Percentiles rank a stretch among this genome's conserved stretches.
Conservation (phyloP, 2,888 invertebrate genomes). For the Camptogramma bilineatum region DNA sequence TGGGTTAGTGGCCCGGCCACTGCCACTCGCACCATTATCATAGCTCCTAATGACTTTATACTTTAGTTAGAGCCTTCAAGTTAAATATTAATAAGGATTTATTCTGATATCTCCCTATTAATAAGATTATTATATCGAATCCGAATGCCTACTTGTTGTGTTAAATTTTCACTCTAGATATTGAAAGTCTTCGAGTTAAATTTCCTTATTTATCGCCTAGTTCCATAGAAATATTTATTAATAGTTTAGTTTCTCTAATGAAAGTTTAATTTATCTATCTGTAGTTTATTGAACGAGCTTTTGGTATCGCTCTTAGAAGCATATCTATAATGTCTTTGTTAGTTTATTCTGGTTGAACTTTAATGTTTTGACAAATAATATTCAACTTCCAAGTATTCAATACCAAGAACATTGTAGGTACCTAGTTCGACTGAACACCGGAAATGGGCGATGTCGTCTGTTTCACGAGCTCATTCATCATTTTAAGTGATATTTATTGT, state of each 20-base stretch:
- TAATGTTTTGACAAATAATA: background rate
- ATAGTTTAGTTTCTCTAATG: background rate
- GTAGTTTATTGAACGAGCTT: background rate
- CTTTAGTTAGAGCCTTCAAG: constrained; percentile 13
- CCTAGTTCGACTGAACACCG: constrained; percentile 45
- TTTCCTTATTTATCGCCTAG: background rate
- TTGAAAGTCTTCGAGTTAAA: background rate
- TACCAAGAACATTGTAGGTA: constrained; percentile 21
- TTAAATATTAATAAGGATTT: too few relatives aligned
- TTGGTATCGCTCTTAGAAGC: background rate
- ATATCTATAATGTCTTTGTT: background rate
- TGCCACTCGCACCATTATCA: constrained; percentile 56
- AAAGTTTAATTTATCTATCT: background rate
- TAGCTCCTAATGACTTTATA: constrained; percentile 38
- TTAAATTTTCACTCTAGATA: background rate
- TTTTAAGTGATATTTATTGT: constrained; percentile 66
- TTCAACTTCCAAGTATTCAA: background rate
- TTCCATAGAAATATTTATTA: background rate
- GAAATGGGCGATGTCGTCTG: constrained; percentile 60
- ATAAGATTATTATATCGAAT: background rate
- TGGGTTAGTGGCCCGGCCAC: constrained; percentile 75
- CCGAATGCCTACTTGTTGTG: background rate
- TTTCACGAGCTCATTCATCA: constrained; percentile 59
- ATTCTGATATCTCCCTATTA: background rate
- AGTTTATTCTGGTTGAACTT: background rate